Base-by-base conservation (phyloP, 2,888 invertebrate genomes). In the Coleophora flavipennella region DNA sequence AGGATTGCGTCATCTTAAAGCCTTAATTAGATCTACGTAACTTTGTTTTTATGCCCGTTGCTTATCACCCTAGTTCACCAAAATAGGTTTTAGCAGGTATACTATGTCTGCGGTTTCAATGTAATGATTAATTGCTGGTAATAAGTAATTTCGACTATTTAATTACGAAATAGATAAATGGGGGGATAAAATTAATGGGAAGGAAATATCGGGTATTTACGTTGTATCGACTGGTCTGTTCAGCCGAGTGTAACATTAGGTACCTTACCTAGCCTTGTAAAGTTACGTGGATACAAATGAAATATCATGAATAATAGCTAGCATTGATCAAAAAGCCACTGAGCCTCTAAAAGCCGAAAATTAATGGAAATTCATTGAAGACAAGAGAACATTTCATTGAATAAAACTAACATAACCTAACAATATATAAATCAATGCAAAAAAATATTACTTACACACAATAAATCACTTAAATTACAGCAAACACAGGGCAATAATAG, bases 271-370 rank as follows among this genome's bases (percentile, higher is more conserved):
- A 44, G n/a, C n/a, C 50, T 43, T 42, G 41, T 40, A 45, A 46
- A 50, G 46, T 50, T 41, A 49, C 44, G 41, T 40, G 20, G 35
- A 41, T 43, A 55, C 40, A 44, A 44, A 48, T 38, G 55, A 49
- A 42, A 56, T 42, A 46, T 4, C 20, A 20, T 20, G 20, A 20
- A 20, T 20, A 4, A 47, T 53, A 54, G 65, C 67, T 53, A 54
- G 65, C 67, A 61, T 62, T 53, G 58, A 59, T 70, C 53, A 69
- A 66, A 67, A 81, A 81, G 78, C 79, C 63, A 72, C 56, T 62
- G 81, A 81, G 81, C 80, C 79, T 69, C 71, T 78, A 80, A 50
- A 80, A 79, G 80, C 79, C 53, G 62, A 59, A 59, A 66, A 63
- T 55, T 63, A 67, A 64, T 53, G 53, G 58, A 66, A 67, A 64